Evolutionary conservation across 2,797 vertebrate species (phyloP), one percentile per base, ranked within the genome.

Genomic region (Amazona ochrocephala): DNA sequence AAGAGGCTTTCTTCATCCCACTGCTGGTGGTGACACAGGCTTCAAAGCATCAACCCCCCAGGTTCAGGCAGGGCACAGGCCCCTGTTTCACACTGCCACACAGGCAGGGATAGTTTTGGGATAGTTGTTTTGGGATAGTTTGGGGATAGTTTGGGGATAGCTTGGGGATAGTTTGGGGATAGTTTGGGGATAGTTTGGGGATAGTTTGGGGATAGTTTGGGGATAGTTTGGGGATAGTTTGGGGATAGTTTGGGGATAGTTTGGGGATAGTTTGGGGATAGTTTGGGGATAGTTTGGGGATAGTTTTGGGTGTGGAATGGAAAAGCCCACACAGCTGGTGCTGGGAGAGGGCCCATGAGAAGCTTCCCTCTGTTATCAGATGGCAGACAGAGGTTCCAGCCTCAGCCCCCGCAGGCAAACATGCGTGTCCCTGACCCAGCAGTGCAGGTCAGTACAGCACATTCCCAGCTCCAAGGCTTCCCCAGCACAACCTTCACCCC

Each of bases 251-350:
- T 44, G 12, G 32, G 56, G 5, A 5, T 4, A 9, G 24, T 44
- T 67, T 44, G 12, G 32, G 56, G 62, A 20, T 22, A 22, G 2
- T 56, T 56, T 22, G 34, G 32, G 56, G 5, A 5, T 4, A 9
- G 24, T 44, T 67, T 48, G 12, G 71, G 56, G 62, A 20, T 22
- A 22, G 2, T 56, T 54, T 34, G 34, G 34, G 34, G 34, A 34
- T 34, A 34, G 34, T 34, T 34, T 34, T 7, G 34, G 51, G 62
- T n/a, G 0, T 0, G 10, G 3, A 64, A 24, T 0, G 2, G 29
- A 39, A 66, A 20, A 10, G 2, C 32, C 19, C 18, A 14, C 13
- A 9, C 5, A 16, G 89, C 29, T 58, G 2, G 27, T 39, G 34
- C 66, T 15, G 41, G 56, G 44, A 74, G 66, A 54, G 65, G 10